Evolutionary conservation across 2,797 vertebrate genomes (phyloP).

Genomic region (Sphenopsis melanotis): DNA sequence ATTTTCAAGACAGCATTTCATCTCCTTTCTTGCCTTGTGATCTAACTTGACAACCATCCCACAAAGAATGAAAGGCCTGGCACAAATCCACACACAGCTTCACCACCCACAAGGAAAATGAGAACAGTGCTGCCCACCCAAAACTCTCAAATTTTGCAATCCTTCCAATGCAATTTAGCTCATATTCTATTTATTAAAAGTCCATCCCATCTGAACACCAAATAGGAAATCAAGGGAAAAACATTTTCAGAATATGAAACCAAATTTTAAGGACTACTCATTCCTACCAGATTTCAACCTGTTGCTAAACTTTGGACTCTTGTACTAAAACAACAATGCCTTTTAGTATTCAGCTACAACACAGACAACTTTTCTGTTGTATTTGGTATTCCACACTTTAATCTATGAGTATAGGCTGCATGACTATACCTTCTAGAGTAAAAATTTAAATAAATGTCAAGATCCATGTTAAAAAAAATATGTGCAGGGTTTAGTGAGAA

Average conservation of each 20-base stretch:
- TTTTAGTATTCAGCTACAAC: neutral
- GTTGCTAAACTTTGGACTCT: neutral
- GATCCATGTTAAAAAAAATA: constrained; percentile 66
- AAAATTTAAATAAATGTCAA: constrained; percentile 65
- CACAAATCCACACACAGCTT: neutral
- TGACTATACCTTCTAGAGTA: constrained; percentile 47
- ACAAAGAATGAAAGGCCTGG: neutral
- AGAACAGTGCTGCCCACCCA: rapidly evolving
- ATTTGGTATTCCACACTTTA: constrained; percentile 19
- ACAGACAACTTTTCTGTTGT: neutral
- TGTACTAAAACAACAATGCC: neutral
- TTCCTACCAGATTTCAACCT: neutral
- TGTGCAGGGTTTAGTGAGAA: constrained; percentile 55
- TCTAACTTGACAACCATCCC: neutral
- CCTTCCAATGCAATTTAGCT: neutral
- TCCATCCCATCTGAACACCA: neutral
- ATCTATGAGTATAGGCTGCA: constrained; percentile 1
- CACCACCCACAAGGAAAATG: neutral
- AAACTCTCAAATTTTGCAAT: neutral
- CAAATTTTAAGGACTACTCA: neutral
- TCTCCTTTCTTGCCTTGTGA: neutral
- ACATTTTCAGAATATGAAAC: neutral
- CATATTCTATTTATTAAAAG: neutral
- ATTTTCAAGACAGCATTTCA: neutral
- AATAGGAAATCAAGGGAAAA: neutral